A percentile compares a stretch with the other conserved stretches of the same genome.
phyloP scores from a whole-genome alignment of 2,888 invertebrate genomes.

The Xylocampa areola region DNA sequence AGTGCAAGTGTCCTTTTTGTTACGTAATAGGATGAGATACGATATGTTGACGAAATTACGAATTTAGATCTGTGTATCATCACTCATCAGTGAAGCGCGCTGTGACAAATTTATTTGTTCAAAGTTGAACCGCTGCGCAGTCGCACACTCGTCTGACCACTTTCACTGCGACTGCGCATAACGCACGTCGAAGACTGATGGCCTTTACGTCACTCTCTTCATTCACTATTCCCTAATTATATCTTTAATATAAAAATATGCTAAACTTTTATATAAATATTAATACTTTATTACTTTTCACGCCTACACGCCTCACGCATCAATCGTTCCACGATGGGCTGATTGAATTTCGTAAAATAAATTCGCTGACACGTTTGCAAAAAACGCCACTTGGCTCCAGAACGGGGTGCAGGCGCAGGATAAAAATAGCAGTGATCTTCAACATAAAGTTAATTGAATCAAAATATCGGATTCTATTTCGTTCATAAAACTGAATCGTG shows the following conservation, averaged over 20 bases:
- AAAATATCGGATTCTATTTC: constrained; percentile 13
- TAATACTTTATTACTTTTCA: constrained; percentile 24
- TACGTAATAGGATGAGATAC: constrained; percentile 42
- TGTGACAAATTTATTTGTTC: constrained; percentile 51
- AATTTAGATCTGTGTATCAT: constrained; percentile 35
- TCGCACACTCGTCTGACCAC: constrained; percentile 54
- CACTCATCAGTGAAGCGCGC: constrained; percentile 60
- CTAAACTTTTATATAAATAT: constrained; percentile 13
- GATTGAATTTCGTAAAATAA: constrained; percentile 26
- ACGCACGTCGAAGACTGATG: constrained; percentile 45
- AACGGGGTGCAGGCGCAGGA: constrained; percentile 3
- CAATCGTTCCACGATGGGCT: constrained; percentile 4
- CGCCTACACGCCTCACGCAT: constrained; percentile 7
- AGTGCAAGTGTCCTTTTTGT: constrained; percentile 37
- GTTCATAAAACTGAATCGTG: constrained; percentile 19
- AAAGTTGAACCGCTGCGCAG: constrained; percentile 39
- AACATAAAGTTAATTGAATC: constrained; percentile 18
- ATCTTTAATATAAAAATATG: constrained; percentile 19
- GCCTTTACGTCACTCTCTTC: constrained; percentile 39
- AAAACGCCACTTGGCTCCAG: constrained; percentile 30
- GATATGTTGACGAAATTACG: too few relatives aligned
- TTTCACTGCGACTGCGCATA: constrained; percentile 57
- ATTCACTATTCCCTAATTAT: constrained; percentile 22
- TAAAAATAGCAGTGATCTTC: constrained; percentile 40
- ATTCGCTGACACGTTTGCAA: constrained; percentile 14